Base-by-base conservation (phyloP, 2,797 vertebrate genomes). In the Pseudochirops corinnae region DNA sequence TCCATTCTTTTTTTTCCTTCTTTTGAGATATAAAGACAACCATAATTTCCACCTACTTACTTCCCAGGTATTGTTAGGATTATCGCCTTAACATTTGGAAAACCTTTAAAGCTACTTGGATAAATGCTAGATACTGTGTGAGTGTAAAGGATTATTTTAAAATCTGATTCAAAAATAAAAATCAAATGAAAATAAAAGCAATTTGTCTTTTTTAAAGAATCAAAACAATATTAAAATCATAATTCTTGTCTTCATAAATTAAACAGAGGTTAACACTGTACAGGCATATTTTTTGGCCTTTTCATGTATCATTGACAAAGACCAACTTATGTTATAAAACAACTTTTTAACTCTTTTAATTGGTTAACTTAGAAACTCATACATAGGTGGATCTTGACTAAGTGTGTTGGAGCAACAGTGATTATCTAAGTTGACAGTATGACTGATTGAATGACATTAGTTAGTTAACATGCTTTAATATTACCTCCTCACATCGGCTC, bases 131-230 rank as follows among this genome's bases (percentile, higher is more conserved):
- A 90, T 55, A 39, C 46, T 46, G 29, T 29, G 26, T 92, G 53
- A 95, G 18, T n/a, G 58, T 57, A n/a, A 52, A 91, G 1, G 87
- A 91, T 90, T 50, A 55, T 93, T 92, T 50, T 29, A 7, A 16
- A 92, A 9, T 46, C 52, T 93, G 46, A 74, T 82, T 95, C 82
- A 50, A 91, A 55, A 93, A 39, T 52, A 93, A 91, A 92, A n/a
- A 39, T 74, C 7, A 39, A 26, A 53, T 57, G 55, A 95, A 60
- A 91, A 93, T 90, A 52, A 11, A 56, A 56, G 58, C 13, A 21
- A 21, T 82, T 82, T 82, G 39, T 26, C 62, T 82, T 82, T 82
- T 3, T 55, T 90, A 90, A 62, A 55, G 82, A 60, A 56, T 39
- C 4, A 92, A 31, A 14, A 12, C 53, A 92, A n/a, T 46, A 33